Evolutionary conservation across 2,797 vertebrate species (phyloP), one percentile per base, ranked within the genome.

Genomic region (Notoglanidium macrostoma): DNA sequence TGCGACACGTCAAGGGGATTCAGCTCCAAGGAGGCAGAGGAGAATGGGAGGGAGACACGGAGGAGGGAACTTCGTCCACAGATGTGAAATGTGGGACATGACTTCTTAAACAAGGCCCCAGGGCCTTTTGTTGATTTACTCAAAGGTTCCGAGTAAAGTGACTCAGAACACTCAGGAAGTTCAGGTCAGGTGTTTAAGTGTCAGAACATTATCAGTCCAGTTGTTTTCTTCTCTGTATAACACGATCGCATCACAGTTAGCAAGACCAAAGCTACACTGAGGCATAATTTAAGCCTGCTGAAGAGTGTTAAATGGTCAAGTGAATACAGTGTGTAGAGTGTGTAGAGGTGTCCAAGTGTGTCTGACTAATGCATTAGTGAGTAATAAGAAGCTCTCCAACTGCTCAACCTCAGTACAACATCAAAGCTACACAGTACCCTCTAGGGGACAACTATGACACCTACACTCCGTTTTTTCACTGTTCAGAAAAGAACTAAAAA

Each of bases 1-100:
- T 91, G 89, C n/a, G 77, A 83, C 90, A 88, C 26, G 72, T 90
- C 85, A 83, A 89, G 81, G 65, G 44, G 77, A 84, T 85, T 88
- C 85, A 54, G 57, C 83, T 89, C 73, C 49, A 79, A 87, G 87
- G 51, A 86, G 82, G 78, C 74, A 74, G 73, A 65, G 46, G 65
- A 63, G 76, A 87, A 87, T 32, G 79, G 78, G 79, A 29, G 35
- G 74, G 85, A 23, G 68, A 40, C 67, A 88, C 57, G 51, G 78
- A 54, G 85, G 32, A 86, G 76, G 87, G 68, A 68, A 77, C 85
- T 87, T 83, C 23, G 61, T 79, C 81, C 72, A 83, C 84, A 88
- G 87, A 86, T 90, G 81, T 86, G 82, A 90, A 83, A 86, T 79
- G 57, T 81, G 70, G 68, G 63, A 85, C 81, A 90, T 65, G 55